Evolutionary conservation across 1,140 invertebrate genomes (phyloP), one percentile per base, ranked within the genome.

Genomic region (Brachionus sp.): DNA sequence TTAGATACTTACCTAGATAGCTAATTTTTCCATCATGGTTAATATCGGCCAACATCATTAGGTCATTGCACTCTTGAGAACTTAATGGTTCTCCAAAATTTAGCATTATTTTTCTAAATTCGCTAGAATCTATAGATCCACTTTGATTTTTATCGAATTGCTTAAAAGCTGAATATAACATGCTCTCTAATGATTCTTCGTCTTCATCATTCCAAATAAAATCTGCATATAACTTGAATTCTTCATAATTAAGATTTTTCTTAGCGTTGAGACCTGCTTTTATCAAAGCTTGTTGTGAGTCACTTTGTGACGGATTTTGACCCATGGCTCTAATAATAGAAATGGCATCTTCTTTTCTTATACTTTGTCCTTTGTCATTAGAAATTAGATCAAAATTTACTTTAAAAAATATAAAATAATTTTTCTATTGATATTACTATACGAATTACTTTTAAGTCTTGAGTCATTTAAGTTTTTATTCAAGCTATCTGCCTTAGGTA

Each of bases 21-120:
- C 77, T 66, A 5, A 80, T 80, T 80, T 62, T 80, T 12, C 77
- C 77, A 62, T 80, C 77, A 25, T 80, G 50, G 42, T 80, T 62
- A 13, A 80, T 39, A 16, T 80, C 77, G 23, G 77, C 42, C 25
- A 82, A n/a, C 46, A 6, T 25, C 3, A 82, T 44, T 19, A 82
- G 37, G 9, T 82, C 80, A 23, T 82, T 25, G 16, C 50, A 68
- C 37, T 82, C 80, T 46, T 44, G 33, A 16, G 39, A n/a, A 35
- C 29, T 44, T 42, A 82, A 46, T 29, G 80, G 80, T 37, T 82
- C 80, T 5, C 80, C 80, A 66, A 16, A 57, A 12, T 35, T 82
- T 10, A 37, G 25, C 80, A 82, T 66, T 35, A 50, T 29, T 82
- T 44, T 13, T 42, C 37, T 39, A 29, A 82, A 70, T 19, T 82